Evolutionary conservation across 2,797 vertebrate genomes (phyloP), one percentile per base, ranked within the genome.

Genomic region (Oreonectes daqikongensis): DNA sequence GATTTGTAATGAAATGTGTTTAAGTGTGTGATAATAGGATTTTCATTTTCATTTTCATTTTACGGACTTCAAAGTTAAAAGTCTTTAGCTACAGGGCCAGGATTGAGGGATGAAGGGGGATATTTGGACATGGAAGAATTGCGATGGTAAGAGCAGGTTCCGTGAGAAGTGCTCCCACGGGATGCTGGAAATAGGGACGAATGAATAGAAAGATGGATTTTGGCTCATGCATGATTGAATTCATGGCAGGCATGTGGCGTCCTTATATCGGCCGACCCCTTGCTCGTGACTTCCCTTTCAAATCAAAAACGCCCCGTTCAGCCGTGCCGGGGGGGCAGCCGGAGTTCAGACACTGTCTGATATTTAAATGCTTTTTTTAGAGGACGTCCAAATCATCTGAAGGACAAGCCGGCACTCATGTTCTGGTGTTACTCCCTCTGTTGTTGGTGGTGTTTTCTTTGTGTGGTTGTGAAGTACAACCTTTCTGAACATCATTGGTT

Each of bases 201-300:
- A 35, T 59, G 50, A 66, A 67, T 24, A 48, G 26, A 59, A 75
- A 67, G n/a, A 59, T 75, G 40, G 73, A 68, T 35, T 75, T 68
- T 67, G 38, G 40, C 48, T 59, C 50, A 68, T 68, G 63, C 73
- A 24, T 75, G 73, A 75, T 68, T 57, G 52, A 59, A 67, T 75
- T 59, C 1, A 10, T 57, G 61, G 61, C 35, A 66, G 61, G 61
- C 46, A 14, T 65, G 35, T 66, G 35, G 35, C n/a, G 30, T 2
- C n/a, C 28, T 48, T 24, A 26, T 64, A 73, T 44, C 17, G 28
- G 1, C 52, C 24, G n/a, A 48, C 69, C 69, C 4, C 3, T 24
- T 59, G 38, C 22, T 17, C 2, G 20, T 75, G 72, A 66, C 48
- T 20, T 26, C 22, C 17, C 18, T 60, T 35, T n/a, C 6, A 60